Conservation (phyloP, 1,140 invertebrate genomes). For the Hypothenemus hampei region DNA sequence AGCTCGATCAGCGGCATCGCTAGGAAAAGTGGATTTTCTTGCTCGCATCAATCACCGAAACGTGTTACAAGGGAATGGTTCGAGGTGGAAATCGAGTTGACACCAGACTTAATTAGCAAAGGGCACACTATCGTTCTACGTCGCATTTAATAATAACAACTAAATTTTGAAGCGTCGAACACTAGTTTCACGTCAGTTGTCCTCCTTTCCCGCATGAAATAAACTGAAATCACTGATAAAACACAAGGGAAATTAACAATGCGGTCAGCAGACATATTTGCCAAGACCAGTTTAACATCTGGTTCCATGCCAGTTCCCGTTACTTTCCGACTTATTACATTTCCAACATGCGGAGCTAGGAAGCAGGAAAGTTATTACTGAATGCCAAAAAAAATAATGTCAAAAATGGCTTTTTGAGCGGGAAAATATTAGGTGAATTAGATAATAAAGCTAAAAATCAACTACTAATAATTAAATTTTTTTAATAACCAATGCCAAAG, state of each 20-base stretch:
- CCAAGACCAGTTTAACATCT: slow-evolving; percentile 20
- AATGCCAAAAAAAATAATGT: slow-evolving; percentile 19
- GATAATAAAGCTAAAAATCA: too few relatives aligned
- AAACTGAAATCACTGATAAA: too few relatives aligned
- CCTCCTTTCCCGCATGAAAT: too few relatives aligned
- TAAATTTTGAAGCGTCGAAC: too few relatives aligned
- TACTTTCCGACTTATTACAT: slow-evolving; percentile 1
- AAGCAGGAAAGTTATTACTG: slow-evolving; percentile 3
- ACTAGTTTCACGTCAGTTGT: too few relatives aligned
- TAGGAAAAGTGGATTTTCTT: slow-evolving; percentile 29
- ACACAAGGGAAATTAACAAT: slow-evolving; percentile 5
- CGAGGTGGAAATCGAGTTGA: slow-evolving; percentile 4
- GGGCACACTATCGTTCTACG: too few relatives aligned
- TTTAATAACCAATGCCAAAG: too few relatives aligned
- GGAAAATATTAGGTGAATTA: too few relatives aligned
- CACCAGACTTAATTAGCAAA: slow-evolving; percentile 8
- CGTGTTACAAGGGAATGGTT: slow-evolving; percentile 16
- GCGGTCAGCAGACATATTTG: slow-evolving; percentile 18
- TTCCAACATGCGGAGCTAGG: slow-evolving; percentile 4
- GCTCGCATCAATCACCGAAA: slow-evolving; percentile 29
- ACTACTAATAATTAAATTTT: too few relatives aligned
- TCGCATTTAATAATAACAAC: too few relatives aligned
- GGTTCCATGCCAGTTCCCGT: slow-evolving; percentile 14
- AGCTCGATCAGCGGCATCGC: slow-evolving; percentile 18
- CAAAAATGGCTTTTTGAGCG: too few relatives aligned